Conservation (phyloP, 2,888 invertebrate genomes). For the Xestia rhomboidea region DNA sequence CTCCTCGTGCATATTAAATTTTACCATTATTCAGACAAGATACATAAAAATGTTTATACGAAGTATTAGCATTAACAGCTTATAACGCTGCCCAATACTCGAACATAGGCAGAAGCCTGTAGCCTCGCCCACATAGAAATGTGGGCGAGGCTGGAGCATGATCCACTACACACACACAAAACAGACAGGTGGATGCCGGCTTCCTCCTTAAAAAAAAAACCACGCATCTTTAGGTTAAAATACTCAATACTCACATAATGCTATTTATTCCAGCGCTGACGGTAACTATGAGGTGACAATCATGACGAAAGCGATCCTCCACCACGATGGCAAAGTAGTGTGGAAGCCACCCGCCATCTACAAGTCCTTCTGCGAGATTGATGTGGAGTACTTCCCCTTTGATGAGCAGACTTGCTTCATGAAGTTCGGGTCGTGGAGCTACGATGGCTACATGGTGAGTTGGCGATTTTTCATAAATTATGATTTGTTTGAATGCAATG, state of each 20-base stretch:
- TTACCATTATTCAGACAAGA: background rate
- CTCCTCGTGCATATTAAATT: background rate
- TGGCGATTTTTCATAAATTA: background rate
- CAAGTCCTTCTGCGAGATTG: conserved; percentile 99
- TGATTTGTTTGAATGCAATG: background rate
- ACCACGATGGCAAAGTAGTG: conserved; percentile 97
- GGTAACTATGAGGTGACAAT: conserved; percentile 99
- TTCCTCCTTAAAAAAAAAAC: no score
- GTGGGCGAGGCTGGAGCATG: background rate
- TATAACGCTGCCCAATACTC: background rate
- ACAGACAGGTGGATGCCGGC: no score
- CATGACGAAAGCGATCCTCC: conserved; percentile 99
- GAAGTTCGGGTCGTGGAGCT: conserved; percentile 99
- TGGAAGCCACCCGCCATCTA: conserved; percentile 99
- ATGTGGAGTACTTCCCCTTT: conserved; percentile 98
- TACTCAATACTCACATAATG: conserved; percentile 2
- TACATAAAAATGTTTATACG: background rate
- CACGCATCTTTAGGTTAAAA: background rate
- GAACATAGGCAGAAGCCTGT: background rate
- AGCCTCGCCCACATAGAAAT: no score
- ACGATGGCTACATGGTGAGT: conserved; percentile 97
- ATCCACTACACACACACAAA: background rate
- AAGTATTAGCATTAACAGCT: background rate
- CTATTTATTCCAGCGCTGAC: conserved; percentile 94
- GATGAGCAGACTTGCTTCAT: conserved; percentile 98